A percentile compares a stretch with the other conserved stretches of the same genome.
These are phyloP conservation scores for Dipodomys merriami DNA, from an alignment of 2,113 vertebrate species.

Conservation along the genomic window DNA sequence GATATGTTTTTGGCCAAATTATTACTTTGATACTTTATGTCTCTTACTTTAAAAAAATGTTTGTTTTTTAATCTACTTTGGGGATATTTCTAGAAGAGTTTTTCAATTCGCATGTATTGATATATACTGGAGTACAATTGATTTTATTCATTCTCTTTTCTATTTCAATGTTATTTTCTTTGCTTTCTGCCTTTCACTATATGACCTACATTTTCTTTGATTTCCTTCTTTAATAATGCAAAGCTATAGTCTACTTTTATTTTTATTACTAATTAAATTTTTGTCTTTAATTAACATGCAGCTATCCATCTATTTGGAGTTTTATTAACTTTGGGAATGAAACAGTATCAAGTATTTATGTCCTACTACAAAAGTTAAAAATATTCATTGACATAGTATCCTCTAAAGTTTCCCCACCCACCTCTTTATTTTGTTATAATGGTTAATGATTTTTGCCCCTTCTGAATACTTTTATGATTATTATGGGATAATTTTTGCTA, in stretches of 20 bases:
- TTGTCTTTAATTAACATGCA: background rate
- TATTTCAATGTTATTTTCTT: conserved; percentile 11
- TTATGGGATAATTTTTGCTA: background rate
- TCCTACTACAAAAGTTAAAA: background rate
- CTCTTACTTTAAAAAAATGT: conserved; percentile 7
- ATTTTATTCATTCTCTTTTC: background rate
- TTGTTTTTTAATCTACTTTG: conserved; percentile 10
- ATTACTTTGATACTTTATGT: conserved; percentile 18
- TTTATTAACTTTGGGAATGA: conserved; percentile 42
- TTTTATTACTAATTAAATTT: conserved; percentile 52
- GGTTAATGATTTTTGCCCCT: background rate
- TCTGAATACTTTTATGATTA: background rate
- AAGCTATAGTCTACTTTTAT: conserved; percentile 20
- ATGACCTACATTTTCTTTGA: conserved; percentile 34
- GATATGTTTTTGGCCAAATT: background rate
- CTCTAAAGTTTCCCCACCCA: background rate
- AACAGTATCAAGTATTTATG: background rate
- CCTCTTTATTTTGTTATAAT: conserved; percentile 5
- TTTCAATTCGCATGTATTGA: background rate
- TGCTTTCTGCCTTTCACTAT: conserved; percentile 10
- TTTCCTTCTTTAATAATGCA: conserved; percentile 25
- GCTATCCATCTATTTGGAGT: background rate
- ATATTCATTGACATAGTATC: background rate
- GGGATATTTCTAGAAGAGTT: background rate
- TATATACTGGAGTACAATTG: conserved; percentile 30